Percentiles rank a stretch among this genome's conserved stretches.
Evolutionary conservation across 2,888 invertebrate species (phyloP).

Genomic region (Apodemia mormo): DNA sequence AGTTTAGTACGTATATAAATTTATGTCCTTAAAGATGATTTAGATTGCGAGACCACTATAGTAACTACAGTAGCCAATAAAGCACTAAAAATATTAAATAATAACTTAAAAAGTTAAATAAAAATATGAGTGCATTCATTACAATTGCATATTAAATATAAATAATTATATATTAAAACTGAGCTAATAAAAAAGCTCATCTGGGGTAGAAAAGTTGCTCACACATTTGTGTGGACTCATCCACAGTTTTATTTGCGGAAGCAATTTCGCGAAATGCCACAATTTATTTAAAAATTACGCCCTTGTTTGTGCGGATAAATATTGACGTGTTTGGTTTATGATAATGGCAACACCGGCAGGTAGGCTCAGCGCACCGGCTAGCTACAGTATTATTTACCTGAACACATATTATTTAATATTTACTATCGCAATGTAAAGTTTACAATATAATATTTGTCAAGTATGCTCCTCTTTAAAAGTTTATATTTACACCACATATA

Average conservation of each 20-base stretch:
- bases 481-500: constrained; percentile 64
- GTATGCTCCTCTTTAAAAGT: constrained; percentile 77
- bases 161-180: neutral
- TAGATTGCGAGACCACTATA: too few relatives aligned
- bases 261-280: constrained; percentile 81
- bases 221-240: constrained; percentile 67
- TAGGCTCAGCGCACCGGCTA: constrained; percentile 59
- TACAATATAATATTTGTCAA: constrained; percentile 79
- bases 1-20: too few relatives aligned
- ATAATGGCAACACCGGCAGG: constrained; percentile 80
- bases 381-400: constrained; percentile 75
- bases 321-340: constrained; percentile 82
- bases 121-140: too few relatives aligned
- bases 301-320: constrained; percentile 81
- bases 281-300: constrained; percentile 83
- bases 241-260: constrained; percentile 78
- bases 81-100: too few relatives aligned
- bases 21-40: too few relatives aligned
- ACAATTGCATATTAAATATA: too few relatives aligned
- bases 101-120: too few relatives aligned
- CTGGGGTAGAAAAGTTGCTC: constrained; percentile 67
- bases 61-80: too few relatives aligned
- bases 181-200: constrained; percentile 48
- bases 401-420: constrained; percentile 79
- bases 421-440: constrained; percentile 76